Conservation (phyloP, 2,113 vertebrate species). For the Colius striatus region DNA sequence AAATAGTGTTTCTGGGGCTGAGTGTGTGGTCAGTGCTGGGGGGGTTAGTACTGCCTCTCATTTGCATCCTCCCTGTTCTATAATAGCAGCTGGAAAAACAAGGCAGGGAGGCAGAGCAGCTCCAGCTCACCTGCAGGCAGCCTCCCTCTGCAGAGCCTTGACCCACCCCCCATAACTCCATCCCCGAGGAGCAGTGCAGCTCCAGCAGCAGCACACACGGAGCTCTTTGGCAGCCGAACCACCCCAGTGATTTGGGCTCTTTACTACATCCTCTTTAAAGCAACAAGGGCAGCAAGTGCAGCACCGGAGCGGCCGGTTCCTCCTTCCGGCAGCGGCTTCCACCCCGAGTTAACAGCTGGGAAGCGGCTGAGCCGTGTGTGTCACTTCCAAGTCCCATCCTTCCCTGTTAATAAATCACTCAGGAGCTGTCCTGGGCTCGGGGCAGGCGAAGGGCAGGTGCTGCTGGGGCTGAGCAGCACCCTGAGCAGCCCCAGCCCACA, state of each 20-base stretch:
- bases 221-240: background rate
- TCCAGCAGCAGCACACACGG: background rate
- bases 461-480: background rate
- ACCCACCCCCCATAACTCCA: background rate
- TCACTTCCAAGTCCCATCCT: background rate
- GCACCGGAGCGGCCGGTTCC: accelerated
- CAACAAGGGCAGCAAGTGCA: background rate
- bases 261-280: background rate
- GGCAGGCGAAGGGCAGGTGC: background rate
- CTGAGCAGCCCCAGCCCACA: accelerated
- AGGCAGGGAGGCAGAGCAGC: background rate
- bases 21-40: no score
- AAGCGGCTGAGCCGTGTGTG: accelerated
- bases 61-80: accelerated
- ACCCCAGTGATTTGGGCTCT: accelerated
- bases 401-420: background rate
- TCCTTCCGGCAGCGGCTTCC: background rate
- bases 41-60: background rate
- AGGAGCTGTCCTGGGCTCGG: background rate
- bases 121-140: background rate
- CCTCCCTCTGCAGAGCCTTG: background rate
- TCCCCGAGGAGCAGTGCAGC: background rate
- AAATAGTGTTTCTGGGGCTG: background rate
- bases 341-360: background rate
- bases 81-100: background rate